A percentile compares a stretch with the other conserved stretches of the same genome.
Evolutionary conservation across 2,113 vertebrate genomes (phyloP).

Genomic region (Ptilorrhoa leucosticta): DNA sequence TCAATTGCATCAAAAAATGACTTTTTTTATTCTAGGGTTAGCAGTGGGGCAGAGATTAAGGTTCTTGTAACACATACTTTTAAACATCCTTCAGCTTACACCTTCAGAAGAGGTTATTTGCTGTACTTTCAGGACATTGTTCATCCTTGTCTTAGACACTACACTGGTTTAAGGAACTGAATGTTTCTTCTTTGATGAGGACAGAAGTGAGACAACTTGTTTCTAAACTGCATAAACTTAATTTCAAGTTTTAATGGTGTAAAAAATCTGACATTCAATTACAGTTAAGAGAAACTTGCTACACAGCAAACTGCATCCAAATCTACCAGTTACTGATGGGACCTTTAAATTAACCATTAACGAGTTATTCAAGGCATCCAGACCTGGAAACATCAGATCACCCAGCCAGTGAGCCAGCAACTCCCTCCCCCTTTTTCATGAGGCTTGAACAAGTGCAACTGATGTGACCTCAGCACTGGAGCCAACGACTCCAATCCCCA

Average conservation of each 20-base stretch:
- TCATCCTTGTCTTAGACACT: background rate
- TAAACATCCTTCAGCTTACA: background rate
- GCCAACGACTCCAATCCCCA: constrained; percentile 37
- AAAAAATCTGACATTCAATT: constrained; percentile 67
- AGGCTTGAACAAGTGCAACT: constrained; percentile 50
- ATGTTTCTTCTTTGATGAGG: constrained; percentile 41
- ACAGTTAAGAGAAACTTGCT: constrained; percentile 62
- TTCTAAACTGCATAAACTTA: constrained; percentile 64
- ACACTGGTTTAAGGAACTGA: constrained; percentile 14
- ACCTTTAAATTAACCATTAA: constrained; percentile 38
- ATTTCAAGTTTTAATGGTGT: constrained; percentile 67
- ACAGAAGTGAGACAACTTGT: constrained; percentile 54
- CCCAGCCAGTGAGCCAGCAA: constrained; percentile 9
- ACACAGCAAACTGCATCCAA: constrained; percentile 60
- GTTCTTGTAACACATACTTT: background rate
- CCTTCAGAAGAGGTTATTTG: constrained; percentile 23
- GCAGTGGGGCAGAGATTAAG: background rate
- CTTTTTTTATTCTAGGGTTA: background rate
- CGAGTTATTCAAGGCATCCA: background rate
- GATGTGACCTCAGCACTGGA: constrained; percentile 37
- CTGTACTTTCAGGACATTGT: background rate
- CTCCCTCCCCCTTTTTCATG: constrained; percentile 9
- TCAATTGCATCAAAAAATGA: background rate
- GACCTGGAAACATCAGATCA: constrained; percentile 48
- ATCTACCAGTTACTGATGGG: constrained; percentile 42